A percentile compares a stretch with the other conserved stretches of the same genome.
Conservation (phyloP, 2,113 vertebrate genomes). For the Kryptolebias marmoratus region DNA sequence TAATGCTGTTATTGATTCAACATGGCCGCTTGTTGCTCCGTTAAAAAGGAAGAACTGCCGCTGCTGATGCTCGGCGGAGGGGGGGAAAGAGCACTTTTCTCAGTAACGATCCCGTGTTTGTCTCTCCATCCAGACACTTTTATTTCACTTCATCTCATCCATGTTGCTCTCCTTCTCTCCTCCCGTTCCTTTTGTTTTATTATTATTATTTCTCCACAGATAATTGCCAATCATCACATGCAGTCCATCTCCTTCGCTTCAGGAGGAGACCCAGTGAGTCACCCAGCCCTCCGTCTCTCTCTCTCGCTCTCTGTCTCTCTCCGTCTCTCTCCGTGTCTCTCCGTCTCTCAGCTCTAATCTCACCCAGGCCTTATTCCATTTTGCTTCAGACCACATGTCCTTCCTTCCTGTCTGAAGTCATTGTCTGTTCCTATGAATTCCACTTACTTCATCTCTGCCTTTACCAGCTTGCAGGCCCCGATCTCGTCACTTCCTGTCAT, state of each 20-base stretch:
- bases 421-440: conserved; percentile 55
- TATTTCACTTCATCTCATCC: conserved; percentile 69
- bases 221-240: conserved; percentile 98
- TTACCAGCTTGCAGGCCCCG: conserved; percentile 33
- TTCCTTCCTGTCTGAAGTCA: conserved; percentile 71
- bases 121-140: conserved; percentile 57
- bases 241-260: conserved; percentile 97
- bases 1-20: conserved; percentile 59
- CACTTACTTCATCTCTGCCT: conserved; percentile 48
- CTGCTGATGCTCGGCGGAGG: conserved; percentile 45
- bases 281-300: conserved; percentile 33
- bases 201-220: conserved; percentile 79
- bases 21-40: conserved; percentile 37
- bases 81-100: conserved; percentile 53
- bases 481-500: conserved; percentile 36
- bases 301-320: not conserved
- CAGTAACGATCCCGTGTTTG: conserved; percentile 60
- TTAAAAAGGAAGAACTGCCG: conserved; percentile 52
- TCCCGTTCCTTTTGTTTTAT: conserved; percentile 9
- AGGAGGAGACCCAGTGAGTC: conserved; percentile 95
- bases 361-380: conserved; percentile 52
- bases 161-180: conserved; percentile 33
- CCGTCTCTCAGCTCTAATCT: conserved; percentile 39
- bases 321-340: not conserved
- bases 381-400: conserved; percentile 47